Evolutionary conservation across 2,113 vertebrate genomes (phyloP), one percentile per base, ranked within the genome.

Genomic region (Anolis sagrei): DNA sequence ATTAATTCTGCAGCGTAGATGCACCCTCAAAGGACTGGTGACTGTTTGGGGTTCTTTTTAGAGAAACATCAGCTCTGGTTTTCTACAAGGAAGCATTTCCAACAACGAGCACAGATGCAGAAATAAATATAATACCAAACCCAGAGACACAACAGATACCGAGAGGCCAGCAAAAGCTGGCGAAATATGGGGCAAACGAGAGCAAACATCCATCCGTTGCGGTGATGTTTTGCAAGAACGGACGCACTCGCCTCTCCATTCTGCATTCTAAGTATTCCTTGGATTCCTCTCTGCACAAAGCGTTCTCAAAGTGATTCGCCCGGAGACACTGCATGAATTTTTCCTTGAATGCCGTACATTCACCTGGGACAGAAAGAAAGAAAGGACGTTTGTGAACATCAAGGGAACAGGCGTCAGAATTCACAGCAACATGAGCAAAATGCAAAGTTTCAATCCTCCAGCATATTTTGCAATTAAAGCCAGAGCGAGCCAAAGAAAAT

Each of bases 191-290:
- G 48, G 1, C 23, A 76, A 36, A 19, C 19, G 2, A 1, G 0
- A 48, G 4, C 13, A 19, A 70, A 23, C 5, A 64, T 18, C 39
- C 18, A 1, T 7, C 4, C 62, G 18, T 14, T 23, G 10, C 51
- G 39, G 23, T 27, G 36, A 54, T 19, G 36, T 34, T 51, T 23
- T n/a, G 8, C 0, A 13, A 34, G 23, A 36, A 34, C 18, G 61
- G n/a, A 2, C 1, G 36, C 19, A 79, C 95, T 91, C 49, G 96
- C 99, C 96, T 96, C 16, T 98, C 96, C 99, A 99, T 99, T 72
- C 99, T 96, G 79, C 99, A 99, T 66, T 98, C 92, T 81, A 99
- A 95, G 87, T 99, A 99, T 18, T 97, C 97, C 93, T 97, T 98
- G 39, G 98, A 97, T 85, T 97, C 96, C 27, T 93, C 91, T 32